Evolutionary conservation across 1,140 invertebrate genomes (phyloP), one percentile per base, ranked within the genome.

Genomic region (Drosophila carrolli): DNA sequence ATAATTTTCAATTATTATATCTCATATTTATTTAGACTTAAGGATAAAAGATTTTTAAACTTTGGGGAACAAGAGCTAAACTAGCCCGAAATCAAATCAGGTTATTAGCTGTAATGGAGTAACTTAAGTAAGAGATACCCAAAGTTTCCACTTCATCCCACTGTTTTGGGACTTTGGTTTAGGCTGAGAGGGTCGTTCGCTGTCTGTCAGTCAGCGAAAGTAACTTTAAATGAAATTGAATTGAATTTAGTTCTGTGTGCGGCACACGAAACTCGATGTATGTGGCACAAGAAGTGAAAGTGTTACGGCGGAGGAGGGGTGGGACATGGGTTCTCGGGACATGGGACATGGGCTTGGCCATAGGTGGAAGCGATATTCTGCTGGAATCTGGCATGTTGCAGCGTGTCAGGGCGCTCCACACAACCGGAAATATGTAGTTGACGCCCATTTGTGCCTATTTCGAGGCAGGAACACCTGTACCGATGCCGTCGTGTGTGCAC

Each of bases 151-250:
- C 23, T 37, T 27, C 1, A 13, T 11, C 27, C 71, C 83, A 86
- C 76, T 57, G 83, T 88, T 29, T 41, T 37, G 40, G 62, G 50
- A 46, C 46, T 38, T 46, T 27, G 55, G 51, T 10, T 72, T 47
- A 38, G 59, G 63, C 59, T 84, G 66, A 76, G 72, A 83, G 76
- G 82, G 84, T 75, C 76, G 67, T 75, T 76, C 48, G 71, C 77
- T 84, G 85, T 88, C 84, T 88, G 84, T 89, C 84, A 90, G 77
- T 89, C 84, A 89, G 57, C 80, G 81, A 88, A 89, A 84, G 84
- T 89, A 84, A 89, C 84, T 89, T 89, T 89, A 89, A 89, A 89
- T 89, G 84, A 84, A 89, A 89, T 89, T 89, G 84, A 89, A 89
- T 89, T 89, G 84, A 89, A 89, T 89, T 89, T 89, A 89, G 84